These are phyloP conservation scores for Poecile montanus DNA, from an alignment of 2,797 vertebrate genomes.

Conservation along the genomic window DNA sequence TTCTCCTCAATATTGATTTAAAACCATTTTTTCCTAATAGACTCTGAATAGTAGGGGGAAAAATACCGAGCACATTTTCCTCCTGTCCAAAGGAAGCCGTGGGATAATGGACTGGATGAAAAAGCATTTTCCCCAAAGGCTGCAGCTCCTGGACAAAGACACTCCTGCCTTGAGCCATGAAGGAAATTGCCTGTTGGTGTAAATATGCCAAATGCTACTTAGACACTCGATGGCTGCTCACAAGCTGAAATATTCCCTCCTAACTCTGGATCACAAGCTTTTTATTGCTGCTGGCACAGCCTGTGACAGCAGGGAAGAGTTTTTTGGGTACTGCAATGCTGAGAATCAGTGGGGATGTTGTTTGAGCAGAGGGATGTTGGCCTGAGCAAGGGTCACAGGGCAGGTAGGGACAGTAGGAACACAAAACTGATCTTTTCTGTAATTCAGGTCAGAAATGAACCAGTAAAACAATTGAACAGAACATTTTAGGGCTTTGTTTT, in stretches of 20 bases:
- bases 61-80: neutral
- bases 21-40: neutral
- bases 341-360: neutral
- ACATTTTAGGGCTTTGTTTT: neutral
- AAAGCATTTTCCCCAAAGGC: neutral
- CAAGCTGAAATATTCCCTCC: neutral
- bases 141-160: neutral
- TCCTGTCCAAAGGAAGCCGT: neutral
- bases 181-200: neutral
- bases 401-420: neutral
- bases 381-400: neutral
- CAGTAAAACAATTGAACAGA: neutral
- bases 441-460: neutral
- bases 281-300: neutral
- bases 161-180: fast-evolving
- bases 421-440: neutral
- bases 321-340: neutral
- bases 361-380: neutral
- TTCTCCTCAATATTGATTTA: neutral
- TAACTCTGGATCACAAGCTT: neutral
- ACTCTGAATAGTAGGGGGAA: neutral
- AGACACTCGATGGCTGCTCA: neutral
- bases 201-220: slow-evolving; percentile 5
- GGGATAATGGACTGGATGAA: neutral
- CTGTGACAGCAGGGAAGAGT: neutral